Evolutionary conservation across 2,797 vertebrate genomes (phyloP).

Genomic region (Monodelphis domestica): DNA sequence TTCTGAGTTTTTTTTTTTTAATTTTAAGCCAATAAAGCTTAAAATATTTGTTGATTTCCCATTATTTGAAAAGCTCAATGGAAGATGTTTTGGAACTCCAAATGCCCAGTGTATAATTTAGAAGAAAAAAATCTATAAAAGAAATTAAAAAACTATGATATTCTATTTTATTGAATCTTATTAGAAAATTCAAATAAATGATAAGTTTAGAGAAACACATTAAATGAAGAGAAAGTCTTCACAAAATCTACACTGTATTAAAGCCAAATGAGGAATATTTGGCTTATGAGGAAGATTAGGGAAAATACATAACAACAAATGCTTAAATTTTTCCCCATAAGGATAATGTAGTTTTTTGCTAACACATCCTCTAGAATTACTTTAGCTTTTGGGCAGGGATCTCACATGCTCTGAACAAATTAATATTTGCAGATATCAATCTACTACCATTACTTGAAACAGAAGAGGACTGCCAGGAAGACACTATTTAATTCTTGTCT

Average conservation of each 20-base stretch:
- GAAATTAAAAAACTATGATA: not conserved
- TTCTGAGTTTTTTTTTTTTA: not conserved
- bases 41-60: not conserved
- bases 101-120: not conserved
- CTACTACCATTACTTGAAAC: not conserved
- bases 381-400: not conserved
- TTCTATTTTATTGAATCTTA: constrained; percentile 25
- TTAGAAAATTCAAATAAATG: constrained; percentile 14
- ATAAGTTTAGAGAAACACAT: not conserved
- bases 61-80: not conserved
- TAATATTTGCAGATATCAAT: not conserved
- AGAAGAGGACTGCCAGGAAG: not conserved
- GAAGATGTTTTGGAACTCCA: not conserved
- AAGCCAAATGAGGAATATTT: not conserved
- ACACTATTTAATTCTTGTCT: not conserved
- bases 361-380: not conserved
- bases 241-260: not conserved
- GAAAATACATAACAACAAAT: not conserved
- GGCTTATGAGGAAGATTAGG: constrained; percentile 41
- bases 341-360: not conserved
- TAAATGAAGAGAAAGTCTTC: constrained; percentile 21
- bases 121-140: constrained; percentile 42
- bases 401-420: not conserved
- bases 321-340: not conserved
- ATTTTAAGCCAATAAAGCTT: not conserved